Conservation (phyloP, 2,888 invertebrate genomes). For the Tipula vernalis region DNA sequence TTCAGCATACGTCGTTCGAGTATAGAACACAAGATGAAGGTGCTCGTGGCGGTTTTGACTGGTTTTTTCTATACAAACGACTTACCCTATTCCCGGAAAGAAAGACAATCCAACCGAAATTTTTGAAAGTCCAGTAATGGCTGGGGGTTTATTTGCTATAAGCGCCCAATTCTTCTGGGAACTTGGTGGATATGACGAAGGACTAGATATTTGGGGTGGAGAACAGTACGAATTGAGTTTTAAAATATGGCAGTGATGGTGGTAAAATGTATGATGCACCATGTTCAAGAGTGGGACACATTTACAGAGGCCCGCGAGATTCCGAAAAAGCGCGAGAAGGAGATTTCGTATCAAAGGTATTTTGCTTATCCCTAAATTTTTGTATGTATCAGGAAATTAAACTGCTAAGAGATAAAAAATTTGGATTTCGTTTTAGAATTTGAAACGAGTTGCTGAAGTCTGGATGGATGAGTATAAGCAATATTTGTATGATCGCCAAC, state of each 20-base stretch:
- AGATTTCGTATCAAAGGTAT: constrained; percentile 54
- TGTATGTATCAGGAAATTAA: background rate
- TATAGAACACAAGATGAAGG: constrained; percentile 92
- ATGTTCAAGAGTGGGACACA: constrained; percentile 85
- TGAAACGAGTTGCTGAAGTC: constrained; percentile 84
- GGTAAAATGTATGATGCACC: constrained; percentile 85
- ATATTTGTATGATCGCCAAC: constrained; percentile 64
- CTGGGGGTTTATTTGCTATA: constrained; percentile 93
- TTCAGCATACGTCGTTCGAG: constrained; percentile 82
- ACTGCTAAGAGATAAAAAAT: background rate
- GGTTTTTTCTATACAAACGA: constrained; percentile 94
- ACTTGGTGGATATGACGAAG: constrained; percentile 85
- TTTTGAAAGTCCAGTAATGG: constrained; percentile 82
- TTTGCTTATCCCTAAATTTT: constrained; percentile 8
- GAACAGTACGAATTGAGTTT: constrained; percentile 96
- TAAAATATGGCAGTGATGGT: constrained; percentile 94
- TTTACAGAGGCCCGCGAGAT: constrained; percentile 58
- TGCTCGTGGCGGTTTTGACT: constrained; percentile 89
- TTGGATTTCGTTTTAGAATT: constrained; percentile 48
- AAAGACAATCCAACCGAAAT: constrained; percentile 24
- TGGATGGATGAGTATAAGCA: constrained; percentile 99
- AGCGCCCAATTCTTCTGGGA: constrained; percentile 88
- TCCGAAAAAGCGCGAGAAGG: constrained; percentile 75
- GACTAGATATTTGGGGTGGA: constrained; percentile 93
- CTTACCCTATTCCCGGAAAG: constrained; percentile 49